Base-by-base conservation (phyloP, 2,888 invertebrate species). In the Taphrorychus bicolor region DNA sequence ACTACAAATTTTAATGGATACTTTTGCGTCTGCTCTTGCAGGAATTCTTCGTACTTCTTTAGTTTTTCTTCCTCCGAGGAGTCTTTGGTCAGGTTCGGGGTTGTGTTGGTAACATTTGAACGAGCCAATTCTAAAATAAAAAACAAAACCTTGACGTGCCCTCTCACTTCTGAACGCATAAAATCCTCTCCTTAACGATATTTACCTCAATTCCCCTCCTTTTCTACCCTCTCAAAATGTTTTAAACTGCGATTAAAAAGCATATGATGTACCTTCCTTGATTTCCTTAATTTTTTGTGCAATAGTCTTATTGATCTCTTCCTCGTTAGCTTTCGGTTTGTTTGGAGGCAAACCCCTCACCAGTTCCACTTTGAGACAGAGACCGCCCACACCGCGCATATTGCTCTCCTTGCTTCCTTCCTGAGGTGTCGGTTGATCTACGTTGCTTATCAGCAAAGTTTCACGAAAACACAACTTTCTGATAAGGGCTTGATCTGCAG, bases 1-100 rank as follows among this genome's bases (percentile, higher is more conserved):
- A 89, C 84, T 5, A 88, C 80, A 75, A 89, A 86, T 76, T 87
- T 87, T 59, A 80, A 81, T 73, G 80, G 82, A 41, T 83, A 82
- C 73, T 85, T 72, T n/a, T 57, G 22, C 58, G 71, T 72, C 67
- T 74, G 79, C 61, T 77, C 80, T 76, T 56, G 71, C 66, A 40
- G 69, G 14, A 66, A 74, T 65, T 7, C 73, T 74, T 57, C 77
- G 72, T 74, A 81, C 75, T 53, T 75, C 67, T 69, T 54, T 58
- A 73, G 41, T 62, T 73, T 76, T 77, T 77, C 70, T 75, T 77
- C 2, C 76, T 74, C 21, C 17, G 60, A 24, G n/a, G n/a, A n/a
- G 11, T 66, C 57, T 41, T 70, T 68, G 41, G 79, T 22, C 18
- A 5, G n/a, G n/a, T n/a, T n/a, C n/a, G n/a, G n/a, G n/a, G n/a